Evolutionary conservation across 2,888 invertebrate species (phyloP).

Genomic region (Habroteleia sp.): DNA sequence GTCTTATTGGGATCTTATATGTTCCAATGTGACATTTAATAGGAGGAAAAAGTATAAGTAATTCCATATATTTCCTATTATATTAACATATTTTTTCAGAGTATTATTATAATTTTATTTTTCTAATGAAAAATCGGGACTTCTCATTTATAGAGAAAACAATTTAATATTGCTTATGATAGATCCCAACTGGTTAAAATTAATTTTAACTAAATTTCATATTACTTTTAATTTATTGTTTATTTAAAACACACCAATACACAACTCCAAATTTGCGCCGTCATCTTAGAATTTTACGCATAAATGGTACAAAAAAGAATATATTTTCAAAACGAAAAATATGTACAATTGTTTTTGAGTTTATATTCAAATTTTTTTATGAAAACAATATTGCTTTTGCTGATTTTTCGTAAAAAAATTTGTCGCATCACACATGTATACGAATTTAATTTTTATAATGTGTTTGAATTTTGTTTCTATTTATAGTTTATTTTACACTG

Average conservation of each 20-base stretch:
- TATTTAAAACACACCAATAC: conserved; percentile 46
- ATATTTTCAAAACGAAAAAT: conserved; percentile 11
- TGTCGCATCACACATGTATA: conserved; percentile 2
- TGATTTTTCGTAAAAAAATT: conserved; percentile 21
- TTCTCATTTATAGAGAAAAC: too few relatives aligned
- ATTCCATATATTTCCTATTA: too few relatives aligned
- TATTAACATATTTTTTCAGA: too few relatives aligned
- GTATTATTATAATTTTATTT: too few relatives aligned
- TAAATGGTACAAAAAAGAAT: conserved; percentile 19
- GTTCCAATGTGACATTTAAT: neutral
- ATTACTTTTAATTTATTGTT: neutral
- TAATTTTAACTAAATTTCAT: neutral
- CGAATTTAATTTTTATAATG: conserved; percentile 21
- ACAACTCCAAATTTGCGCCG: conserved; percentile 47
- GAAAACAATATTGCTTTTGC: neutral
- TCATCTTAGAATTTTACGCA: conserved; percentile 30
- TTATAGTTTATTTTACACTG: conserved; percentile 64
- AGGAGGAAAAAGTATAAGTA: too few relatives aligned
- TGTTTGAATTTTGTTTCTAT: too few relatives aligned
- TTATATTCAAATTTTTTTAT: conserved; percentile 4
- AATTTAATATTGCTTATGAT: too few relatives aligned
- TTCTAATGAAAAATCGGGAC: too few relatives aligned
- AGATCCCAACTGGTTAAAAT: conserved; percentile 19
- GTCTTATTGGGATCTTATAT: conserved; percentile 8
- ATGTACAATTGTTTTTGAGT: conserved; percentile 32